These are phyloP conservation scores for Microchirus variegatus DNA, from an alignment of 2,797 vertebrate species.

Conservation along the genomic window DNA sequence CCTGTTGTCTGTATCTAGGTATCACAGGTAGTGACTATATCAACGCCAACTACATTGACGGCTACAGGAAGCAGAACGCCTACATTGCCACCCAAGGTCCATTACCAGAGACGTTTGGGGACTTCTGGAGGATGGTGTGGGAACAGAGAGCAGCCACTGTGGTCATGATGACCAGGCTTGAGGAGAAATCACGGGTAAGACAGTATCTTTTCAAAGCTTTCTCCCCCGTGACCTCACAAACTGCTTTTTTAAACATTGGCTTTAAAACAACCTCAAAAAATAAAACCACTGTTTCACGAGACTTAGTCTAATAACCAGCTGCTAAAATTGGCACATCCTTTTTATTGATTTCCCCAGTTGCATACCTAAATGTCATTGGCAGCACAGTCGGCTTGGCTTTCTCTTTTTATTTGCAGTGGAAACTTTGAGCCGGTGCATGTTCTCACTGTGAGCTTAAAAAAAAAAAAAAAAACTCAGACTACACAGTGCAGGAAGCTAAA, in stretches of 20 bases:
- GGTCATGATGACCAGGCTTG: conserved; percentile 98
- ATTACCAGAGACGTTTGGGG: conserved; percentile 93
- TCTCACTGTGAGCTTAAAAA: conserved; percentile 26
- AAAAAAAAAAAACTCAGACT: conserved; percentile 17
- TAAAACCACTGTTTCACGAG: conserved; percentile 25
- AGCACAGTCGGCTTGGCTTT: conserved; percentile 33
- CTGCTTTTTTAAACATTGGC: conserved; percentile 1
- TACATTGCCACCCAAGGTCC: conserved; percentile 98
- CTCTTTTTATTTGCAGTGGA: conserved; percentile 37
- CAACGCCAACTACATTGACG: conserved; percentile 97
- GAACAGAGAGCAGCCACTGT: conserved; percentile 95
- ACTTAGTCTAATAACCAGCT: conserved; percentile 4
- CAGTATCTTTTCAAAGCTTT: conserved; percentile 2
- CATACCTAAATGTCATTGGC: conserved; percentile 25
- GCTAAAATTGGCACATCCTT: conserved; percentile 30
- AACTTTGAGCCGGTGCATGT: conserved; percentile 48
- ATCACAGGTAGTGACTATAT: conserved; percentile 96
- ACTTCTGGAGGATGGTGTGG: conserved; percentile 99
- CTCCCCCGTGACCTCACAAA: conserved; percentile 2
- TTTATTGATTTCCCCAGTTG: conserved; percentile 41
- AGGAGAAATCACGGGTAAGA: conserved; percentile 95
- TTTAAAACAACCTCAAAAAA: conserved; percentile 21
- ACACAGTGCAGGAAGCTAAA: conserved; percentile 34
- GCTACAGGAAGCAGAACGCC: conserved; percentile 97
- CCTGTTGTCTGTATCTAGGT: conserved; percentile 74